Percentiles rank a stretch among this genome's conserved stretches.
Evolutionary conservation across 2,888 invertebrate genomes (phyloP).

Genomic region (Ariolimax columbianus): DNA sequence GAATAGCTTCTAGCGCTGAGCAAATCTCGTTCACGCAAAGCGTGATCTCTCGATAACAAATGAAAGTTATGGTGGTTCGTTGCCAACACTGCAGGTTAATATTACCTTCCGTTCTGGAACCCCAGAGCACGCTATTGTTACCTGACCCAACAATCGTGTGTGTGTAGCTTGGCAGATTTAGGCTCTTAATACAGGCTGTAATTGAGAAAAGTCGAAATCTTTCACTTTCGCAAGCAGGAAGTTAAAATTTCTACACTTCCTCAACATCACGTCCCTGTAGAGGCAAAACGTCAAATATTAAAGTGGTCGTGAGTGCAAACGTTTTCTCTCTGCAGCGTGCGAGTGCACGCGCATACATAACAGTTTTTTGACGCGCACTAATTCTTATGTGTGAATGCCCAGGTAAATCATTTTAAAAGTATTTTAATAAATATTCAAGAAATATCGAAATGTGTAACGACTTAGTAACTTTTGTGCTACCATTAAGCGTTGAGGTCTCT

Average conservation of each 20-base stretch:
- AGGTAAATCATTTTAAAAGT: no score
- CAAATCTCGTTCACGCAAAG: background rate
- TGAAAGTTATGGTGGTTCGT: background rate
- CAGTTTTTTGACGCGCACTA: no score
- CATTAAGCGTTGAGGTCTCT: no score
- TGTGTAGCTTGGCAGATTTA: background rate
- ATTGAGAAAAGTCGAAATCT: background rate
- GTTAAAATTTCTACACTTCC: background rate
- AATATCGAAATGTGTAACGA: no score
- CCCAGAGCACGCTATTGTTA: background rate
- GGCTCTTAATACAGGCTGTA: background rate
- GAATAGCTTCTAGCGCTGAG: background rate
- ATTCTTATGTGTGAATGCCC: no score
- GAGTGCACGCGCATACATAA: no score
- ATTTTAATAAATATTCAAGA: no score
- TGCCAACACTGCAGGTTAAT: background rate
- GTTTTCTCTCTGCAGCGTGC: no score
- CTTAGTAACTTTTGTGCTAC: no score
- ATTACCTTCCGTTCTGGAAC: background rate
- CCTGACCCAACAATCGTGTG: background rate
- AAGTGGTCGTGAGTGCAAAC: no score
- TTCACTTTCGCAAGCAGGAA: background rate
- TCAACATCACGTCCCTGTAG: no score
- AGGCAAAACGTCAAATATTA: no score
- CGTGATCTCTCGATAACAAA: conserved; percentile 1